These are phyloP conservation scores for Coecobrya sp. DNA, from an alignment of 2,888 invertebrate species.

Conservation along the genomic window DNA sequence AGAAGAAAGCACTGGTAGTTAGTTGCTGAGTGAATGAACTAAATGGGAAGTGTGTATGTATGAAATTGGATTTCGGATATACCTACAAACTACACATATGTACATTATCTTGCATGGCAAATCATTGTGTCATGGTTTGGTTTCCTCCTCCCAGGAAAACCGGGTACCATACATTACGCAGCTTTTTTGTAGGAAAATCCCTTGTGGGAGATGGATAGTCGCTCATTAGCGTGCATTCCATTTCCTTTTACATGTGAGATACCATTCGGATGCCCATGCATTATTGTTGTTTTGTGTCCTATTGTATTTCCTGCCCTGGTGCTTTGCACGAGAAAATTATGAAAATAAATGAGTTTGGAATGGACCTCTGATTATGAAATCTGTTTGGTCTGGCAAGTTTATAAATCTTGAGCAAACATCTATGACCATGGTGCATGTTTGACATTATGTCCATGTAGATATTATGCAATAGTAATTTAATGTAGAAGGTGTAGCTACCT, in stretches of 20 bases:
- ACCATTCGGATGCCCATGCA: not conserved
- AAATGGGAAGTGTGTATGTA: not conserved
- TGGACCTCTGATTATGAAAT: slow-evolving; percentile 71
- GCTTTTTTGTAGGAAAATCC: slow-evolving; percentile 42
- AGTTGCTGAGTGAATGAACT: not conserved
- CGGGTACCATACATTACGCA: slow-evolving; percentile 25
- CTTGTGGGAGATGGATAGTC: slow-evolving; percentile 66
- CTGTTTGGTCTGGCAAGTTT: slow-evolving; percentile 50
- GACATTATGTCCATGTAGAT: too few relatives aligned
- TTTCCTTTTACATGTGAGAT: slow-evolving; percentile 1
- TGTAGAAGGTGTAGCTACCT: too few relatives aligned
- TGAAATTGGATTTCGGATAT: not conserved
- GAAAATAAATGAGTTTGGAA: slow-evolving; percentile 59
- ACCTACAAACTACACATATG: not conserved
- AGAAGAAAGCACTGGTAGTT: not conserved
- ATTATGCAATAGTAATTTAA: too few relatives aligned
- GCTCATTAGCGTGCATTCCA: slow-evolving; percentile 68
- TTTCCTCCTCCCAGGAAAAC: slow-evolving; percentile 22
- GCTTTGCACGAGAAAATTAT: slow-evolving; percentile 1
- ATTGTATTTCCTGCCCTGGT: not conserved
- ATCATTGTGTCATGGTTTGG: not conserved
- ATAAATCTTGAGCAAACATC: slow-evolving; percentile 31
- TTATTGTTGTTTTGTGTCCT: slow-evolving; percentile 8
- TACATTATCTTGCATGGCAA: not conserved
- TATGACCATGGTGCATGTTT: not conserved